phyloP scores from a whole-genome alignment of 2,113 vertebrate genomes.

The Cygnus buccinator region DNA sequence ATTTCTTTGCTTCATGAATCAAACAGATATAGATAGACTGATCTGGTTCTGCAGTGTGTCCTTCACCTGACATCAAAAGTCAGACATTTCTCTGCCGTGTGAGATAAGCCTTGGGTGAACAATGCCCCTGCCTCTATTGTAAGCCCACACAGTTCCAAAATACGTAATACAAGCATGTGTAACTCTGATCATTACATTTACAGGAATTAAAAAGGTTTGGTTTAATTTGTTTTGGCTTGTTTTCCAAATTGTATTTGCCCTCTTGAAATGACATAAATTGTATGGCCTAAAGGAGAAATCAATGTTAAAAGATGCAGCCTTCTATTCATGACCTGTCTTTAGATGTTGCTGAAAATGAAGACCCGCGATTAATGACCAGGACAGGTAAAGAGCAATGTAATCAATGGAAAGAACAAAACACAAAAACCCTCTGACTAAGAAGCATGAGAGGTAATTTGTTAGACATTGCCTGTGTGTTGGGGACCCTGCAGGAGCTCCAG shows the following conservation, averaged over 20 bases:
- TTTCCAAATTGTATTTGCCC: neutral
- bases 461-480: neutral
- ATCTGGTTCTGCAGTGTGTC: neutral
- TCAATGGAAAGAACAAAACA: neutral
- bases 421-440: neutral
- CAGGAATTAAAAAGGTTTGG: neutral
- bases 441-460: neutral
- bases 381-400: neutral
- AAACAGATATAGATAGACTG: neutral
- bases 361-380: neutral
- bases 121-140: neutral
- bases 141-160: neutral
- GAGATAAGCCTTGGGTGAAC: constrained; percentile 40
- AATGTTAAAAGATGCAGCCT: neutral
- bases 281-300: neutral
- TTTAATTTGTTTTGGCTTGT: neutral
- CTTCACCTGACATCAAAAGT: constrained; percentile 48
- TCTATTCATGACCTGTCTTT: neutral
- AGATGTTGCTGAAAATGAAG: neutral
- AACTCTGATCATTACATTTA: neutral
- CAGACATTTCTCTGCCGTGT: neutral
- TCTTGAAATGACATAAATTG: neutral
- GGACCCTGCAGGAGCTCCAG: accelerated
- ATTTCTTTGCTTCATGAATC: constrained; percentile 1
- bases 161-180: neutral